Evolutionary conservation across 2,797 vertebrate genomes (phyloP), one percentile per base, ranked within the genome.

Genomic region (Pseudomugil tenellus): DNA sequence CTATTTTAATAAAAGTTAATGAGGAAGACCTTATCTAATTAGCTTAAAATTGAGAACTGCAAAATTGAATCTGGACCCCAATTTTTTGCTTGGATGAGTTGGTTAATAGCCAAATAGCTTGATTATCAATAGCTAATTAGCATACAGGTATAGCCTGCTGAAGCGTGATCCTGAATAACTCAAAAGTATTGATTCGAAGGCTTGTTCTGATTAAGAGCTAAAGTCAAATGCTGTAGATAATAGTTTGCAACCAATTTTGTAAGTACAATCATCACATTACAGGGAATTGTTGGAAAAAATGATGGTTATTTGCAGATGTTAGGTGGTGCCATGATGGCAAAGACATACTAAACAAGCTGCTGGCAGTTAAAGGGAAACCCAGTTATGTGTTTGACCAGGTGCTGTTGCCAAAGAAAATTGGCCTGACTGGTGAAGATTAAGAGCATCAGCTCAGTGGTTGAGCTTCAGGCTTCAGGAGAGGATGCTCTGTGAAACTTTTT

Each of bases 31-130:
- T 8, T 26, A 63, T 77, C 67, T 73, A 78, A 89, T 89, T 84
- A 84, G 59, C 48, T 35, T n/a, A 60, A 16, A 61, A 29, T 71
- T 79, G 73, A 46, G 39, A 58, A 58, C 63, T 43, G 58, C 65
- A 51, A 84, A 83, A 86, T 85, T 80, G 71, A 82, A 73, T 80
- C 80, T 61, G 65, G 70, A 29, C 51, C 49, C 43, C 31, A 80
- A 74, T 84, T 83, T 80, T 74, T 48, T 78, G 77, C 73, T 57
- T 72, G 78, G 59, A n/a, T 89, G 83, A 76, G 46, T 70, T 52
- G 57, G 32, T 75, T 59, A 31, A 73, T 67, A 48, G 64, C 60
- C 26, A 49, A 25, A 67, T 34, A 25, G 58, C 28, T 43, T 52
- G 14, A 48, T 43, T 65, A 32, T 56, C 49, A 57, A 29, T 6